Evolutionary conservation across 2,113 vertebrate species (phyloP).

Genomic region (Cheirogaleus medius): DNA sequence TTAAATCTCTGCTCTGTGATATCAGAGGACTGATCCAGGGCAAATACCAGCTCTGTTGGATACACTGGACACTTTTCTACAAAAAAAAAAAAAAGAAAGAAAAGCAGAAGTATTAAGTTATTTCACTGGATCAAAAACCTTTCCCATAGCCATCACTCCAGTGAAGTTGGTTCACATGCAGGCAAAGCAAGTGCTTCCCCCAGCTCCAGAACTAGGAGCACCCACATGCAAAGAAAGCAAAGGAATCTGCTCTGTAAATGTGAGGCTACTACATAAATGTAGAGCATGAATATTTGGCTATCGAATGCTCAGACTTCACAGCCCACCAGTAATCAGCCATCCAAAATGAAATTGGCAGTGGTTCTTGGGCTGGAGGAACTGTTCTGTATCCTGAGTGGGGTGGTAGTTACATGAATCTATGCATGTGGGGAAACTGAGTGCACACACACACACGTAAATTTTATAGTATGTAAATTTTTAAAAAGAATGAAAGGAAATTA

Average conservation of each 20-base stretch:
- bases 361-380: background rate
- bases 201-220: background rate
- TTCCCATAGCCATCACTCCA: background rate
- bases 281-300: background rate
- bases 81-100: slow-evolving; percentile 16
- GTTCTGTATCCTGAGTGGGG: background rate
- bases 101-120: background rate
- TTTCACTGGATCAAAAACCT: background rate
- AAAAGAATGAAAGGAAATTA: background rate
- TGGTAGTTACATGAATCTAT: background rate
- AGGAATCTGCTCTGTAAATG: background rate
- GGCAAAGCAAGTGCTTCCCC: background rate
- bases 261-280: background rate
- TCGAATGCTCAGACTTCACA: background rate
- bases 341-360: background rate
- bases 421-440: background rate
- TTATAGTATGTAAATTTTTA: background rate
- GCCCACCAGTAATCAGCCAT: background rate
- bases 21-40: slow-evolving; percentile 87
- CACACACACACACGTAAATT: background rate
- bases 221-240: background rate
- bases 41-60: slow-evolving; percentile 91
- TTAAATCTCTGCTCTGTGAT: slow-evolving; percentile 82
- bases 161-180: background rate
- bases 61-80: slow-evolving; percentile 85